Evolutionary conservation across 2,797 vertebrate genomes (phyloP), one percentile per base, ranked within the genome.

Genomic region (Poeciliopsis infans): DNA sequence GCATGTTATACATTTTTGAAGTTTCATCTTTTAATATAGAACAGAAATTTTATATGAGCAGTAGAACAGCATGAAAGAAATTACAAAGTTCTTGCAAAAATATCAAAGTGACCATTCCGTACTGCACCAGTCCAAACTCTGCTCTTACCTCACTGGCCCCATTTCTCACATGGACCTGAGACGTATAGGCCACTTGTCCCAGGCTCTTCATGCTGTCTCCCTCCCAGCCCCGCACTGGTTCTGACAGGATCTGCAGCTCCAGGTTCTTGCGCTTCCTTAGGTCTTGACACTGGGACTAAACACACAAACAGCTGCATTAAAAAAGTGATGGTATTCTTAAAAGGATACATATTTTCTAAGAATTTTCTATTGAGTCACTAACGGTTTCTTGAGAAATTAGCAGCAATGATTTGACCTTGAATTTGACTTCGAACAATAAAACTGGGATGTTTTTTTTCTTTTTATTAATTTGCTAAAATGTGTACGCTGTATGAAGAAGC

Each of bases 221-320:
- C 91, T 99, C 98, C 98, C 98, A 99, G 80, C 95, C 95, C 20
- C 98, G 96, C 83, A 99, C 97, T 4, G 97, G 96, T 85, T 99
- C 98, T 0, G 97, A 99, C 87, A 99, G 94, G 86, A 99, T 98
- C 94, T 99, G 98, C 77, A 99, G 92, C 85, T 99, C 98, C 41
- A 99, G 95, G 77, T 98, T 97, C 80, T 98, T 99, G 57, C 98
- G 96, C 89, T 97, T 99, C 53, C 98, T 96, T 89, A 99, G 92
- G 66, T 99, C 98, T 91, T 99, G 97, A 88, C 97, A 99, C 25
- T 98, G 97, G 0, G 90, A 93, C 98, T 99, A 90, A 5, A 57
- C 4, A 73, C 31, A 81, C 15, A 72, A 28, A 77, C 2, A 89
- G 31, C 51, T 1, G 53, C 5, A 39, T 59, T 75, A 69, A 18